Evolutionary conservation across 2,888 invertebrate species (phyloP).

Genomic region (Abrostola triplasia): DNA sequence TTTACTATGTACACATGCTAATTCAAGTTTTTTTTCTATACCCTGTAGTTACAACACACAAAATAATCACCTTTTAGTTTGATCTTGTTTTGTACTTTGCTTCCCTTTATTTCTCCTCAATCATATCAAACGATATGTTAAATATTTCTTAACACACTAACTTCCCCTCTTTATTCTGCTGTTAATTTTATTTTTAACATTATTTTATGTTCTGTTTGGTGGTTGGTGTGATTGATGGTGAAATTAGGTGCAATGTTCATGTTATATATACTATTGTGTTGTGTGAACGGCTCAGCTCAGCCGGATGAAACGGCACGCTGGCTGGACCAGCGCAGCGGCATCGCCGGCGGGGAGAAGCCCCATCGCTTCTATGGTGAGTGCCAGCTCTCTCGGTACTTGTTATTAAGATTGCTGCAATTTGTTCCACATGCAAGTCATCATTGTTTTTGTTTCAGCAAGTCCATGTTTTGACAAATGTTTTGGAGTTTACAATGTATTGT

Average conservation of each 20-base stretch:
- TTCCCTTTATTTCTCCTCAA: slow-evolving; percentile 31
- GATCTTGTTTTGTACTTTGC: slow-evolving; percentile 42
- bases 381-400: slow-evolving; percentile 31
- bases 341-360: slow-evolving; percentile 76
- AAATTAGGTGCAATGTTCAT: slow-evolving; percentile 87
- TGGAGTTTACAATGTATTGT: slow-evolving; percentile 54
- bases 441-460: slow-evolving; percentile 79
- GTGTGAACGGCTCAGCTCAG: slow-evolving; percentile 87
- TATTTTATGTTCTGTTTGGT: slow-evolving; percentile 86
- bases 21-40: slow-evolving; percentile 35
- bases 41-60: slow-evolving; percentile 25
- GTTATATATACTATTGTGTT: slow-evolving; percentile 88
- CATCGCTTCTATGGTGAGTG: slow-evolving; percentile 87
- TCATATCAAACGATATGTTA: slow-evolving; percentile 26
- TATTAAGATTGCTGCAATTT: slow-evolving; percentile 49
- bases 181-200: slow-evolving; percentile 72
- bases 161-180: slow-evolving; percentile 58
- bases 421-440: slow-evolving; percentile 57
- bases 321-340: slow-evolving; percentile 81
- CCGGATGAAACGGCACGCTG: slow-evolving; percentile 85
- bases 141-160: slow-evolving; percentile 45
- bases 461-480: slow-evolving; percentile 71
- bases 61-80: slow-evolving; percentile 26
- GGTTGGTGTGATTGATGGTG: slow-evolving; percentile 84
- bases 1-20: slow-evolving; percentile 16